phyloP scores from a whole-genome alignment of 2,888 invertebrate species.

The Brachynemurus nebulosus region DNA sequence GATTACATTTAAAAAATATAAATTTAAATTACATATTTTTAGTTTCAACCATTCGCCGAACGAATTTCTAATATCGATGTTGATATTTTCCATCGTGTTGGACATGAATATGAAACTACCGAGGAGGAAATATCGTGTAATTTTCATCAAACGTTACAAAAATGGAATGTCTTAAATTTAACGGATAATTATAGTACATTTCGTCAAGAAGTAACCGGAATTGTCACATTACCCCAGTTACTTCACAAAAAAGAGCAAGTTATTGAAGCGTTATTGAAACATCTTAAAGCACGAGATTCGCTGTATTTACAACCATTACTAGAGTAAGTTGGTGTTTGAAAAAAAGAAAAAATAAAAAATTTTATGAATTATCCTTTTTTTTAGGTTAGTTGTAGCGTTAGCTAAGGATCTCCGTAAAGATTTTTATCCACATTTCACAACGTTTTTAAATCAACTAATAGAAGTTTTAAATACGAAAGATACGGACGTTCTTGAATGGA shows the following conservation, averaged over 20 bases:
- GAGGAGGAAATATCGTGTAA: slow-evolving; percentile 60
- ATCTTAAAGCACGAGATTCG: slow-evolving; percentile 55
- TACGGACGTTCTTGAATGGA: slow-evolving; percentile 73
- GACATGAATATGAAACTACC: slow-evolving; percentile 57
- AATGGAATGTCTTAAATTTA: slow-evolving; percentile 82
- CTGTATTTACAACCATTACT: slow-evolving; percentile 67
- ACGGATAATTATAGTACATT: slow-evolving; percentile 70
- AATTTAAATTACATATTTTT: slow-evolving; percentile 19
- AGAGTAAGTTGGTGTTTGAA: slow-evolving; percentile 49
- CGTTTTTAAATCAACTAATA: slow-evolving; percentile 59
- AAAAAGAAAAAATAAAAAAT: slow-evolving; percentile 4
- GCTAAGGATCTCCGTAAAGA: slow-evolving; percentile 80
- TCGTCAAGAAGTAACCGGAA: slow-evolving; percentile 55
- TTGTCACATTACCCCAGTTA: slow-evolving; percentile 74
- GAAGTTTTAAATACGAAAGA: slow-evolving; percentile 59
- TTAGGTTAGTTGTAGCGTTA: slow-evolving; percentile 66
- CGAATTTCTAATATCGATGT: slow-evolving; percentile 75
- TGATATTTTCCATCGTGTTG: slow-evolving; percentile 74
- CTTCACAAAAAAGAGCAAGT: slow-evolving; percentile 67
- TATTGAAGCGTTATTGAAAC: slow-evolving; percentile 53
- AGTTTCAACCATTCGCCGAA: slow-evolving; percentile 82
- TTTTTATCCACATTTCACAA: slow-evolving; percentile 74
- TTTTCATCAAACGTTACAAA: slow-evolving; percentile 68
- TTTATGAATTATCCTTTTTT: slow-evolving; percentile 21
- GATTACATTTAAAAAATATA: slow-evolving; percentile 1